A percentile compares a stretch with the other conserved stretches of the same genome.
These are phyloP conservation scores for Rhipidura dahli DNA, from an alignment of 2,113 vertebrate genomes.

Conservation along the genomic window DNA sequence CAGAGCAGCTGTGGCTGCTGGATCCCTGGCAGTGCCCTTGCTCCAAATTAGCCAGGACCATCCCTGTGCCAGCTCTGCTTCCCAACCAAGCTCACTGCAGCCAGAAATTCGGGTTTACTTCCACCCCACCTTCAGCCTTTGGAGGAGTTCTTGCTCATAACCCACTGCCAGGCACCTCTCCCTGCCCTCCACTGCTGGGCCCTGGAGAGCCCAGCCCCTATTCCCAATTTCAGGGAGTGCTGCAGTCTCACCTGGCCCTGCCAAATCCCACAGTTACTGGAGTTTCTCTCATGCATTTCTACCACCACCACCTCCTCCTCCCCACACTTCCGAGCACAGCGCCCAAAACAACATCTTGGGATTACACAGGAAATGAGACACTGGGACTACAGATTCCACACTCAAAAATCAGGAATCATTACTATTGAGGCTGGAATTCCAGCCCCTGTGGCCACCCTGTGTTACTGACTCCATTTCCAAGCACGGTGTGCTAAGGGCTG, in stretches of 20 bases:
- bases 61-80: neutral
- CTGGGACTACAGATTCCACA: neutral
- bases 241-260: neutral
- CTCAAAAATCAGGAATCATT: rapidly evolving
- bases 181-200: neutral
- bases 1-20: neutral
- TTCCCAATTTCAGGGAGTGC: rapidly evolving
- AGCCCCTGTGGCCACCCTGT: neutral
- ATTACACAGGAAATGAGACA: neutral
- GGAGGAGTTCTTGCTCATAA: rapidly evolving
- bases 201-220: neutral
- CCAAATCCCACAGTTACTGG: neutral
- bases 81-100: neutral
- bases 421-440: neutral
- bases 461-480: rapidly evolving
- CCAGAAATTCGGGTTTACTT: neutral
- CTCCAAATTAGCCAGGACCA: neutral
- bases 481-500: neutral
- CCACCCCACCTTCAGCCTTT: neutral
- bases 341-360: neutral
- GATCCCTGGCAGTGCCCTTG: neutral
- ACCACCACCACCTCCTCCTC: neutral
- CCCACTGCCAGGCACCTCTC: neutral
- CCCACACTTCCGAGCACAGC: rapidly evolving
- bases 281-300: neutral